Percentiles rank a stretch among this genome's conserved stretches.
Conservation (phyloP, 92 coral and sea anemone genomes). For the Virgularia gustaviana region DNA sequence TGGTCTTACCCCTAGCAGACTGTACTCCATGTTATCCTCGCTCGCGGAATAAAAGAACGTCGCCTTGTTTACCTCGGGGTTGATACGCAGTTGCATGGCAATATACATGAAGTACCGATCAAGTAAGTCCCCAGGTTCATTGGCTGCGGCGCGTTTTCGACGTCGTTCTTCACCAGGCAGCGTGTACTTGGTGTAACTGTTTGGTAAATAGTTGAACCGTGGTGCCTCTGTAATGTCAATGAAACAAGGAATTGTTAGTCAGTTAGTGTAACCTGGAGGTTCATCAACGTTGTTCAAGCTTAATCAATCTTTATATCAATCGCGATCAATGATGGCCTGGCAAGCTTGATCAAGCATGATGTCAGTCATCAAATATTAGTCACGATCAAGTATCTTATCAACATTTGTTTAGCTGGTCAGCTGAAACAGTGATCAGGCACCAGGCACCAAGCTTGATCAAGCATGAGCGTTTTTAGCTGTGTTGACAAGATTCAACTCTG, state of each 20-base stretch:
- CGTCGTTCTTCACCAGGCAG: constrained; percentile 58
- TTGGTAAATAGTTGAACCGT: constrained; percentile 56
- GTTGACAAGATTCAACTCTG: neutral
- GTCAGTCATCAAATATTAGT: too few species aligned
- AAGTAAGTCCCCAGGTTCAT: constrained; percentile 64
- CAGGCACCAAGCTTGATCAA: too few species aligned
- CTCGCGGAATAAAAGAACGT: constrained; percentile 9
- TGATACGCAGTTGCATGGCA: constrained; percentile 80
- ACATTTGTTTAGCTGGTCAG: too few species aligned
- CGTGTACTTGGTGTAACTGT: constrained; percentile 76
- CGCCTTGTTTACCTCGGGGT: constrained; percentile 36
- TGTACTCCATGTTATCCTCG: constrained; percentile 21
- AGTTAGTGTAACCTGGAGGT: too few species aligned
- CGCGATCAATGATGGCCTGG: too few species aligned
- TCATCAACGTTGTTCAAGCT: too few species aligned
- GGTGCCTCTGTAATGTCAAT: constrained; percentile 28
- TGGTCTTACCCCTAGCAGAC: constrained; percentile 18
- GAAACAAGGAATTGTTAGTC: too few species aligned
- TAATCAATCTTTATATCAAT: too few species aligned
- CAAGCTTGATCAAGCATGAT: too few species aligned
- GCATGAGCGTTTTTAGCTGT: too few species aligned
- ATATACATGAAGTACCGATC: constrained; percentile 74
- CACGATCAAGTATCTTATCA: too few species aligned
- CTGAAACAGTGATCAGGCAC: neutral
- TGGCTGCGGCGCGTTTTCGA: constrained; percentile 68